phyloP scores from a whole-genome alignment of 2,888 invertebrate genomes.

The Drosophila borborema region DNA sequence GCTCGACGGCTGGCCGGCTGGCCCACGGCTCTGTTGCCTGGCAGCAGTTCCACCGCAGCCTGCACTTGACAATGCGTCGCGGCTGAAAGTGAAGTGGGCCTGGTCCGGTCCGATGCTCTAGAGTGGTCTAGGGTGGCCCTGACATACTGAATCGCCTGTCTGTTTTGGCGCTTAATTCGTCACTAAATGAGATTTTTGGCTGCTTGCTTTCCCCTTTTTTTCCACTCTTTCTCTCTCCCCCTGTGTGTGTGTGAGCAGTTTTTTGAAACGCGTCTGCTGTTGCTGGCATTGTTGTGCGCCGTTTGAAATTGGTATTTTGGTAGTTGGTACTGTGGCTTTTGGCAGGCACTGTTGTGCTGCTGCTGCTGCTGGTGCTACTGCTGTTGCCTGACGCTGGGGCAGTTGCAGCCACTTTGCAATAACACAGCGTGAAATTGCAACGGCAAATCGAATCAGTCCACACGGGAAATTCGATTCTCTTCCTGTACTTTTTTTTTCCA shows the following conservation, averaged over 20 bases:
- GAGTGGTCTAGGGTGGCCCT: conserved; percentile 30
- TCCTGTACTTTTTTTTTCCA: conserved; percentile 6
- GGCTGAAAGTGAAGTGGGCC: conserved; percentile 15
- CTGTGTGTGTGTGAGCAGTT: not conserved
- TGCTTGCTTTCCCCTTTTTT: conserved; percentile 26
- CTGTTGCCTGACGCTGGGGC: conserved; percentile 35
- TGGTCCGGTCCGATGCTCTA: conserved; percentile 2
- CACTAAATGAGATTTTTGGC: conserved; percentile 82
- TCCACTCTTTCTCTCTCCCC: conserved; percentile 43
- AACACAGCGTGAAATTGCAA: conserved; percentile 85
- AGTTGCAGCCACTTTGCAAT: conserved; percentile 82
- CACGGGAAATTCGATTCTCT: conserved; percentile 84
- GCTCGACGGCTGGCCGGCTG: conserved; percentile 1
- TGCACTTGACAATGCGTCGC: conserved; percentile 72
- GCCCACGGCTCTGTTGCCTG: conserved; percentile 21
- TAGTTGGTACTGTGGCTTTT: conserved; percentile 38
- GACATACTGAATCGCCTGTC: conserved; percentile 78
- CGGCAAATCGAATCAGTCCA: conserved; percentile 85
- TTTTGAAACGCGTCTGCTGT: conserved; percentile 24
- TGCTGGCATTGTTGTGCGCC: conserved; percentile 40
- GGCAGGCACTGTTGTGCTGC: conserved; percentile 24
- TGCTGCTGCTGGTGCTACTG: conserved; percentile 8
- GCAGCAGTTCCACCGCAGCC: conserved; percentile 34
- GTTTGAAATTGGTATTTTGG: conserved; percentile 59
- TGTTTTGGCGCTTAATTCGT: conserved; percentile 83